Evolutionary conservation across 2,797 vertebrate species (phyloP).

Genomic region (Peromyscus eremicus): DNA sequence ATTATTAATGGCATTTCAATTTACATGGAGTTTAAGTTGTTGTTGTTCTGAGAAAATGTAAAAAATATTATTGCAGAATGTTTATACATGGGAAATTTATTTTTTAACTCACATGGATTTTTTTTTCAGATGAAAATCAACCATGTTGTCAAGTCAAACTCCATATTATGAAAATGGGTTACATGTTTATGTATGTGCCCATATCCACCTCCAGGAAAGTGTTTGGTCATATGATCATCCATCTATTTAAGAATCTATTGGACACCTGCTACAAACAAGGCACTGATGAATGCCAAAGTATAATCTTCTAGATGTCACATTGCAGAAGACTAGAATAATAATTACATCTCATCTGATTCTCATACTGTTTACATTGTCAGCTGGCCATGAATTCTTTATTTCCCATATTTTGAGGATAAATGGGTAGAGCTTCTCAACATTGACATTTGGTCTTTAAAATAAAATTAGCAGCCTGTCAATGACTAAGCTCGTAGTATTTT

Average conservation of each 20-base stretch:
- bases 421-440: background rate
- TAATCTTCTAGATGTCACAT: background rate
- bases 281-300: background rate
- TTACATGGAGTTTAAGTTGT: background rate
- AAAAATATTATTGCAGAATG: background rate
- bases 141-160: background rate
- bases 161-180: background rate
- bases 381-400: background rate
- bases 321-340: background rate
- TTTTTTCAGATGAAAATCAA: constrained; percentile 13
- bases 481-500: background rate
- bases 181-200: background rate
- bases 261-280: background rate
- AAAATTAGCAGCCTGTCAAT: fast-evolving
- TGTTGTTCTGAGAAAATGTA: constrained; percentile 43
- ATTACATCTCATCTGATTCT: fast-evolving
- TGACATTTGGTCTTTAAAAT: background rate
- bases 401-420: background rate
- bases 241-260: background rate
- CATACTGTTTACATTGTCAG: background rate
- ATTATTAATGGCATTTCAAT: background rate
- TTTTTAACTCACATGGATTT: background rate
- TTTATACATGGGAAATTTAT: background rate
- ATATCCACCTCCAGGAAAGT: background rate
- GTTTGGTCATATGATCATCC: background rate